Percentiles rank a stretch among this genome's conserved stretches.
These are phyloP conservation scores for Babylonia areolata DNA, from an alignment of 1,140 invertebrate genomes.

Conservation along the genomic window DNA sequence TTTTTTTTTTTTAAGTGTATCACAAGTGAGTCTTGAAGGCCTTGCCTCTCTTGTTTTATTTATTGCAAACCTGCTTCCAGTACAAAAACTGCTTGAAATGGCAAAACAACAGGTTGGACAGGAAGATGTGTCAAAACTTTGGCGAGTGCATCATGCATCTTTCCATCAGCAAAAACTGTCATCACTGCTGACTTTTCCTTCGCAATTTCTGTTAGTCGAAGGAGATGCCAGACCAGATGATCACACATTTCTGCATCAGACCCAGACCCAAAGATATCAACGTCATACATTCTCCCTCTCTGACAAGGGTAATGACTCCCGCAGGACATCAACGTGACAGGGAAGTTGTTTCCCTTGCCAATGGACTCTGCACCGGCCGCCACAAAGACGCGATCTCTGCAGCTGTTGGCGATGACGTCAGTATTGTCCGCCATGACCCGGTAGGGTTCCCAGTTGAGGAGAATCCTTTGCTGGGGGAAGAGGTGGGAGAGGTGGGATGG, in stretches of 20 bases:
- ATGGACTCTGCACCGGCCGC: background rate
- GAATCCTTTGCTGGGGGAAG: background rate
- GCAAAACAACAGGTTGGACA: background rate
- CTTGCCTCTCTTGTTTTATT: too few species aligned
- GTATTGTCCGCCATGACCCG: background rate
- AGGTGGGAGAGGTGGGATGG: background rate
- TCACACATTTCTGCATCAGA: background rate
- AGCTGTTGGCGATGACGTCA: slow-evolving; percentile 2
- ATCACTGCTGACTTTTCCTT: background rate
- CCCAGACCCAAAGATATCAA: background rate
- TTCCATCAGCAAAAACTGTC: background rate
- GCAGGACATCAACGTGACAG: background rate
- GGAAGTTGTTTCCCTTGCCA: background rate
- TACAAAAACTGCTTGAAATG: background rate
- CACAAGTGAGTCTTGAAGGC: too few species aligned
- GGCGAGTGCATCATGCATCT: background rate
- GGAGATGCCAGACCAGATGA: background rate
- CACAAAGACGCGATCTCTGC: background rate
- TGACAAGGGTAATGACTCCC: background rate
- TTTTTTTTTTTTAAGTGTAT: too few species aligned
- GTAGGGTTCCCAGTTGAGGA: background rate
- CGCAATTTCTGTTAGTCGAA: background rate
- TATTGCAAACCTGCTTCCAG: background rate
- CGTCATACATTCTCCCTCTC: background rate
- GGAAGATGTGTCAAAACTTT: background rate